phyloP scores from a whole-genome alignment of 2,797 vertebrate genomes.

The Amblyraja radiata region DNA sequence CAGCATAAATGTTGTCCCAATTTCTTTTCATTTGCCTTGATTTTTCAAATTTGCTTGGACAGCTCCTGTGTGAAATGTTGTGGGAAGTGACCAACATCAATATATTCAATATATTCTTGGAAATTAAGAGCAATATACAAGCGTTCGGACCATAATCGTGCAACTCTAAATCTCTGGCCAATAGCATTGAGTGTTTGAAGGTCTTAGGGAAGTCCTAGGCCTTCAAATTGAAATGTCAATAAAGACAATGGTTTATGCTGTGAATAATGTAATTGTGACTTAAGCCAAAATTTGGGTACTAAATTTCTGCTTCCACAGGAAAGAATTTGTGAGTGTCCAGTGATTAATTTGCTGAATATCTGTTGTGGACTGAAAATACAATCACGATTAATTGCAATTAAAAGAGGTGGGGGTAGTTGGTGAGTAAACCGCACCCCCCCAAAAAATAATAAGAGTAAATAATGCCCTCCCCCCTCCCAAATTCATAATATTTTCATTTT shows the following conservation, averaged over 20 bases:
- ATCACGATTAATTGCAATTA: neutral
- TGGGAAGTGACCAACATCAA: neutral
- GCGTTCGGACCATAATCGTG: neutral
- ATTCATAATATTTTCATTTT: neutral
- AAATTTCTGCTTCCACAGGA: neutral
- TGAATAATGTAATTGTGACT: neutral
- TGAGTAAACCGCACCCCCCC: neutral
- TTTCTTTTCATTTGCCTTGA: neutral
- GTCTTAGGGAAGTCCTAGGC: neutral
- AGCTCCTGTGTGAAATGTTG: neutral
- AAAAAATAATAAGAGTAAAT: neutral
- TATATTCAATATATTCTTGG: too few species aligned
- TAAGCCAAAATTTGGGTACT: neutral
- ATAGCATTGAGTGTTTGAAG: neutral
- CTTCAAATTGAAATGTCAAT: neutral
- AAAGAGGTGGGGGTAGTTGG: neutral
- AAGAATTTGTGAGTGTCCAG: neutral
- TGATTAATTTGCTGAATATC: neutral
- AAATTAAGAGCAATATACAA: neutral
- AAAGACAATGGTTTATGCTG: neutral
- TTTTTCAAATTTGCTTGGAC: neutral
- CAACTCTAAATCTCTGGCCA: too few species aligned
- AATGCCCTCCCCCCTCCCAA: too few species aligned
- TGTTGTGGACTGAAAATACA: neutral
- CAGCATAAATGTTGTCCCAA: neutral